Conservation (phyloP, 1,140 invertebrate species). For the Teleopsis dalmanni region DNA sequence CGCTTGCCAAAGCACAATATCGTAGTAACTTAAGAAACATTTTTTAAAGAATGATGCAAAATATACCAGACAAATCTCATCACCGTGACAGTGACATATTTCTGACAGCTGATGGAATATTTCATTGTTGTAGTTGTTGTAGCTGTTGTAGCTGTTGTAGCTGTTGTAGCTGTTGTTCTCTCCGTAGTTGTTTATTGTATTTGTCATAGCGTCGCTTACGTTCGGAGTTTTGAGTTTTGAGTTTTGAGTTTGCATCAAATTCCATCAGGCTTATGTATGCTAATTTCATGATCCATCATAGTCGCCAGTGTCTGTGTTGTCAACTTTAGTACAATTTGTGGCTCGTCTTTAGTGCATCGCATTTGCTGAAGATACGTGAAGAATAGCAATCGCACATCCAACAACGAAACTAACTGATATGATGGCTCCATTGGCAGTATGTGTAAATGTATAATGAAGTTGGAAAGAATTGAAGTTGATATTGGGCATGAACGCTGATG, state of each 20-base stretch:
- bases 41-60: constrained; percentile 12
- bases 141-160: neutral
- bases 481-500: neutral
- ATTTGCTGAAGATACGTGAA: no score
- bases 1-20: constrained; percentile 13
- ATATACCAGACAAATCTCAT: constrained; percentile 29
- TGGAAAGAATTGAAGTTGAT: constrained; percentile 2
- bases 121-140: neutral
- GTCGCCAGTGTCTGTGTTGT: constrained; percentile 37
- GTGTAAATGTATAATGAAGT: neutral
- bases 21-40: constrained; percentile 1
- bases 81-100: constrained; percentile 41
- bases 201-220: neutral
- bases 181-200: constrained; percentile 3
- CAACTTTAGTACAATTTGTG: constrained; percentile 36
- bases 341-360: no score
- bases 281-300: constrained; percentile 31
- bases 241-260: constrained; percentile 7
- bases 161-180: neutral
- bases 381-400: no score
- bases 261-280: constrained; percentile 1
- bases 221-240: constrained; percentile 21
- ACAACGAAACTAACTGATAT: neutral
- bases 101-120: constrained; percentile 44
- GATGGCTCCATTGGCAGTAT: neutral